Evolutionary conservation across 1,140 invertebrate genomes (phyloP), one percentile per base, ranked within the genome.

Genomic region (Bombus waltoni): DNA sequence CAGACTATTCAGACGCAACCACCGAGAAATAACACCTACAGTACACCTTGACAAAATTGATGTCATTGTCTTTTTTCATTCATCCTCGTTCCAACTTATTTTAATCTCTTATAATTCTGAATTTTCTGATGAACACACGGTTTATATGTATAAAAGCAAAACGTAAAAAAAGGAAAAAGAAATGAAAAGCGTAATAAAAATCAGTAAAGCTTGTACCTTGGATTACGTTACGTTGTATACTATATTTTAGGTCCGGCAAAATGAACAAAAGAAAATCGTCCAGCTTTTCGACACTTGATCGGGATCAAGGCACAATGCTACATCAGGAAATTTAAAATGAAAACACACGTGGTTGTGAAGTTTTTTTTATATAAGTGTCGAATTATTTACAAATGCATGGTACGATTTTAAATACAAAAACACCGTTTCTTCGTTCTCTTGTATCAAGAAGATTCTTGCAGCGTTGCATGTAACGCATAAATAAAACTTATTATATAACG

Each of bases 371-470:
- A 85, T 88, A 92, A 92, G 89, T 91, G 89, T 88, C 91, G 89
- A 91, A 87, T 89, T 94, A 94, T 94, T 94, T 94, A 94, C 93
- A 94, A 86, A 93, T 93, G 92, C 86, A 91, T 87, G 89, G 85
- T 91, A 92, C 72, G 82, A 88, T 92, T 90, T 85, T 90, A 84
- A 91, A 93, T 93, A 94, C 82, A 94, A 94, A 94, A 94, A 70
- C 68, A 47, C 42, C 66, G 83, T 85, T 80, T 62, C 53, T 80
- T 85, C 87, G 73, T 87, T 85, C 87, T 82, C 86, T 91, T 91
- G 81, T 90, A 89, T 65, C 76, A 76, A 90, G 90, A 92, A 86
- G 83, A 90, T 86, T 87, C 74, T 80, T 85, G 71, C 15, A 89
- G 74, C 87, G 78, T 87, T 80, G 87, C 75, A 87, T 87, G 68